Evolutionary conservation across 2,888 invertebrate genomes (phyloP).

Genomic region (Drosophila tripunctata): DNA sequence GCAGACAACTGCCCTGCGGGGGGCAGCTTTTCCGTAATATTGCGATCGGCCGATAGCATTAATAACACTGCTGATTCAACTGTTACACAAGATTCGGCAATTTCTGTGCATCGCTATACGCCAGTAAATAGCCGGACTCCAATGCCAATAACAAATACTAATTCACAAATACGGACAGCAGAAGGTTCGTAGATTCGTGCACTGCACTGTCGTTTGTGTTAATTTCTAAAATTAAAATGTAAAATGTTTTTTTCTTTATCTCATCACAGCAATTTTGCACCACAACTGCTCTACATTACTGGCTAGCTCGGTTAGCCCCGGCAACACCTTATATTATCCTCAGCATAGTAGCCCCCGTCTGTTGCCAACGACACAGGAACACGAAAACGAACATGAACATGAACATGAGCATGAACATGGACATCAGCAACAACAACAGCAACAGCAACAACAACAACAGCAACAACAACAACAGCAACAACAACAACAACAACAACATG

Average conservation of each 20-base stretch:
- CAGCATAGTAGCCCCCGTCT: slow-evolving; percentile 80
- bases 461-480: slow-evolving; percentile 54
- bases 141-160: slow-evolving; percentile 65
- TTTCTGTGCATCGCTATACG: slow-evolving; percentile 81
- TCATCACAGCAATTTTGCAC: slow-evolving; percentile 43
- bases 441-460: slow-evolving; percentile 10
- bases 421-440: slow-evolving; percentile 21
- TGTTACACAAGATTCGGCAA: slow-evolving; percentile 51
- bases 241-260: too few species aligned
- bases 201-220: too few species aligned
- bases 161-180: slow-evolving; percentile 77
- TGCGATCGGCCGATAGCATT: slow-evolving; percentile 80
- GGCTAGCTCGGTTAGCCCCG: slow-evolving; percentile 85
- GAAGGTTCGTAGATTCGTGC: slow-evolving; percentile 80
- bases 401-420: slow-evolving; percentile 43
- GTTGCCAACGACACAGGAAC: slow-evolving; percentile 40
- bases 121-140: slow-evolving; percentile 71
- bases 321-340: slow-evolving; percentile 85
- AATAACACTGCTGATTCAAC: slow-evolving; percentile 60
- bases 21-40: slow-evolving; percentile 81
- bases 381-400: slow-evolving; percentile 73
- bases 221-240: too few species aligned
- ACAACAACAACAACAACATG: slow-evolving; percentile 65
- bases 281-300: slow-evolving; percentile 77
- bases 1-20: slow-evolving; percentile 45